Percentiles rank a stretch among this genome's conserved stretches.
These are phyloP conservation scores for Speoplatyrhinus poulsoni DNA, from an alignment of 2,113 vertebrate genomes.

Conservation along the genomic window DNA sequence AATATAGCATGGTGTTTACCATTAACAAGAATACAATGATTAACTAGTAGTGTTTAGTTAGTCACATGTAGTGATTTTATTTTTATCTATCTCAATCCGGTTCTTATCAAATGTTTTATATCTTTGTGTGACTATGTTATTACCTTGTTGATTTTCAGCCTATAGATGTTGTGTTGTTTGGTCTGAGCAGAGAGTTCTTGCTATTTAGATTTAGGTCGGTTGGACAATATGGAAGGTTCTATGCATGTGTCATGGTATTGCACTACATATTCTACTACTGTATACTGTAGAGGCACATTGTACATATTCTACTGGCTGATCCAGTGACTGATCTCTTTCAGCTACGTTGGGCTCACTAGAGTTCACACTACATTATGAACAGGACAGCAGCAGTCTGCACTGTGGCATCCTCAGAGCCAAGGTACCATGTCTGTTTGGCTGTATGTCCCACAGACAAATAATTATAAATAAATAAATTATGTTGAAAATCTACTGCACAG, in stretches of 20 bases:
- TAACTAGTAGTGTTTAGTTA: neutral
- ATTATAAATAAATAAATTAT: slow-evolving; percentile 42
- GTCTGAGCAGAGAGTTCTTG: too few relatives aligned
- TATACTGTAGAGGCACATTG: too few relatives aligned
- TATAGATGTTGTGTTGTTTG: too few relatives aligned
- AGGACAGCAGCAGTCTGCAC: slow-evolving; percentile 89
- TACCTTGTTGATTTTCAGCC: too few relatives aligned
- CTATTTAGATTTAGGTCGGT: too few relatives aligned
- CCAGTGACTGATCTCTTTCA: slow-evolving; percentile 62
- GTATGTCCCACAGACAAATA: neutral
- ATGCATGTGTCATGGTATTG: slow-evolving; percentile 8
- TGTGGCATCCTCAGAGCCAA: slow-evolving; percentile 93
- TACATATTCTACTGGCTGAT: slow-evolving; percentile 1
- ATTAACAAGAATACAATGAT: slow-evolving; percentile 13
- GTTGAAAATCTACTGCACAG: slow-evolving; percentile 48
- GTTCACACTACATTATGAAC: slow-evolving; percentile 91
- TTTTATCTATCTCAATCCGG: too few relatives aligned
- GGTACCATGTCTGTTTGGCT: slow-evolving; percentile 66
- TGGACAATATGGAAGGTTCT: neutral
- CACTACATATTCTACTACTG: too few relatives aligned
- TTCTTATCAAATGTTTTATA: too few relatives aligned
- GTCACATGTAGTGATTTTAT: too few relatives aligned
- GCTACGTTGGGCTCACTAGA: slow-evolving; percentile 93
- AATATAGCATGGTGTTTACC: slow-evolving; percentile 1
- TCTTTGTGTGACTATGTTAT: too few relatives aligned